Conservation (phyloP, 2,888 invertebrate species). For the Alloplasta piceator region DNA sequence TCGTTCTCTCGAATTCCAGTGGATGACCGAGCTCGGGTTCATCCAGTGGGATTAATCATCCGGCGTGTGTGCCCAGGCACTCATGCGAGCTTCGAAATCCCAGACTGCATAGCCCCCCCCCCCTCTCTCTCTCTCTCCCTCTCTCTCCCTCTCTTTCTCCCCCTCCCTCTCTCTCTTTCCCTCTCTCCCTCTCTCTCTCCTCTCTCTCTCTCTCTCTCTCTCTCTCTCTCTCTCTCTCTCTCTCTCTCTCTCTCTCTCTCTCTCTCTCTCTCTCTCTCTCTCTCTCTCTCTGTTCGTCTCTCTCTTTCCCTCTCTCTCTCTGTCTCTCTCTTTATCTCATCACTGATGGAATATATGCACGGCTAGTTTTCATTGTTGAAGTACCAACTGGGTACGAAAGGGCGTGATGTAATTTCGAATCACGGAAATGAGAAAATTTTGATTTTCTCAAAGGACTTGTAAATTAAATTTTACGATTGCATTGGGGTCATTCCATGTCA, state of each 20-base stretch:
- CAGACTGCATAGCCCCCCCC: constrained; percentile 33
- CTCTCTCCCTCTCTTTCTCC: constrained; percentile 30
- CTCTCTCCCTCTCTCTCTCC: neutral
- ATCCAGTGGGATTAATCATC: constrained; percentile 62
- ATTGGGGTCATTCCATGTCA: too few species aligned
- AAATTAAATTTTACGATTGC: too few species aligned
- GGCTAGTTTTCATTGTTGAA: constrained; percentile 12
- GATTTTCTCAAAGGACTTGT: neutral
- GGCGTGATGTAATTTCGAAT: neutral
- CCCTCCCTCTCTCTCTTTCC: too few species aligned
- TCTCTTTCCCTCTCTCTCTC: constrained; percentile 2
- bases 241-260: neutral
- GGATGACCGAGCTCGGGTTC: constrained; percentile 54
- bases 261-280: neutral
- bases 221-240: neutral
- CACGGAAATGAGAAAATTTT: neutral
- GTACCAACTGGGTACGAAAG: neutral
- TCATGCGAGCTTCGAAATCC: constrained; percentile 55
- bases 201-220: neutral
- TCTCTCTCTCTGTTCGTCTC: neutral
- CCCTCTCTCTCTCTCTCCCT: constrained; percentile 8
- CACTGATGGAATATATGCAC: constrained; percentile 15
- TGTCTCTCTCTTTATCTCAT: neutral
- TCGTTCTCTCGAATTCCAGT: constrained; percentile 54
- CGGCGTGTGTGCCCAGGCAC: constrained; percentile 52